These are phyloP conservation scores for Andrena cerasifolii DNA, from an alignment of 1,140 invertebrate genomes.

Conservation along the genomic window DNA sequence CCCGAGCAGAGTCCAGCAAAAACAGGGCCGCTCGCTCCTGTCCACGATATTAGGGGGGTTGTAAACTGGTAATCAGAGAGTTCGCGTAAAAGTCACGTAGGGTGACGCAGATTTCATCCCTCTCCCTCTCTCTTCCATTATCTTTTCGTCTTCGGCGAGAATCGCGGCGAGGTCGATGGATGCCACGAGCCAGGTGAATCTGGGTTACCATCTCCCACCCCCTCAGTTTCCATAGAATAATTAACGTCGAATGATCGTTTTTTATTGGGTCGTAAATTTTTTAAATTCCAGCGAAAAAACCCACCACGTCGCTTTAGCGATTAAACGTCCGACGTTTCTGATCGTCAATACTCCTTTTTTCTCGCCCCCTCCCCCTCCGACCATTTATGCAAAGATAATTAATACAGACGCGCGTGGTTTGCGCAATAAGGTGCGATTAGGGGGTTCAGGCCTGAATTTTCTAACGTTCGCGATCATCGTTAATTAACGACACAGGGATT, in stretches of 20 bases:
- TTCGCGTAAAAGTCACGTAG: background rate
- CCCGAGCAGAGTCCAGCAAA: no score
- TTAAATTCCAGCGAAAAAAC: constrained; percentile 24
- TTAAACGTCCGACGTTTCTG: background rate
- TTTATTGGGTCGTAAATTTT: constrained; percentile 48
- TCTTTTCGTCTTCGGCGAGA: background rate
- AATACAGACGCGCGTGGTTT: background rate
- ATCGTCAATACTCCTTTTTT: background rate
- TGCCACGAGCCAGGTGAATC: constrained; percentile 18
- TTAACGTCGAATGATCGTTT: constrained; percentile 48
- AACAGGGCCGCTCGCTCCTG: no score
- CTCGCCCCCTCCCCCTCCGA: no score
- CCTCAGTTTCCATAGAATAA: constrained; percentile 33
- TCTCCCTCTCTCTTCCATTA: no score
- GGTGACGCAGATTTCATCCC: background rate
- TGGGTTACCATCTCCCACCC: constrained; percentile 9
- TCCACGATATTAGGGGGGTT: background rate
- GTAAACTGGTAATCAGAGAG: background rate
- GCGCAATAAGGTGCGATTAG: background rate
- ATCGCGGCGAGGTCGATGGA: background rate
- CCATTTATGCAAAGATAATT: background rate
- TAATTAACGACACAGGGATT: no score
- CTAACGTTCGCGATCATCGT: no score
- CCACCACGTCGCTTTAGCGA: constrained; percentile 18
- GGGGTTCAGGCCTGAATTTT: background rate